Evolutionary conservation across 2,888 invertebrate genomes (phyloP).

Genomic region (Zonitis immaculata): DNA sequence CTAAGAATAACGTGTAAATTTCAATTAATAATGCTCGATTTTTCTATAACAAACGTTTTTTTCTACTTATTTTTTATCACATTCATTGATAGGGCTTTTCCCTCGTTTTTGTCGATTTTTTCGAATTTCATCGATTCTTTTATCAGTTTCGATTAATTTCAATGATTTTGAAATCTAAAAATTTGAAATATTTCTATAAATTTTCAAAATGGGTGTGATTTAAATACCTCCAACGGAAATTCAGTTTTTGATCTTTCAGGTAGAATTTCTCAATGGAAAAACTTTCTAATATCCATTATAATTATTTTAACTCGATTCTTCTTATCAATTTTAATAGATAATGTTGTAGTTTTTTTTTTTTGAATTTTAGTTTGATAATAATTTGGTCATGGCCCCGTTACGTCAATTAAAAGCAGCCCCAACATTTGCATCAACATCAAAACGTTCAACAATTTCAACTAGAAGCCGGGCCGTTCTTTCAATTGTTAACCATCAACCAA

Average conservation of each 20-base stretch:
- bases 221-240: too few relatives aligned
- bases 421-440: slow-evolving; percentile 23
- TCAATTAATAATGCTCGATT: background rate
- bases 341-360: too few relatives aligned
- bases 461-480: slow-evolving; percentile 48
- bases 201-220: too few relatives aligned
- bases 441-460: slow-evolving; percentile 47
- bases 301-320: background rate
- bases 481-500: slow-evolving; percentile 27
- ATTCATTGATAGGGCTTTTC: background rate
- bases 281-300: too few relatives aligned
- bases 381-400: slow-evolving; percentile 60
- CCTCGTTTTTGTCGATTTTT: background rate
- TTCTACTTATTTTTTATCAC: background rate
- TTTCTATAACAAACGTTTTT: background rate
- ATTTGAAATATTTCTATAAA: background rate
- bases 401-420: slow-evolving; percentile 51
- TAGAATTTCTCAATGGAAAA: too few relatives aligned
- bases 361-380: background rate
- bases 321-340: background rate
- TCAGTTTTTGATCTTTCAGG: too few relatives aligned
- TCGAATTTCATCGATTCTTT: background rate
- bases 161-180: background rate
- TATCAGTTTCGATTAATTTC: background rate
- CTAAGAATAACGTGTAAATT: background rate